Evolutionary conservation across 2,113 vertebrate genomes (phyloP).

Genomic region (Tonatia bakeri): DNA sequence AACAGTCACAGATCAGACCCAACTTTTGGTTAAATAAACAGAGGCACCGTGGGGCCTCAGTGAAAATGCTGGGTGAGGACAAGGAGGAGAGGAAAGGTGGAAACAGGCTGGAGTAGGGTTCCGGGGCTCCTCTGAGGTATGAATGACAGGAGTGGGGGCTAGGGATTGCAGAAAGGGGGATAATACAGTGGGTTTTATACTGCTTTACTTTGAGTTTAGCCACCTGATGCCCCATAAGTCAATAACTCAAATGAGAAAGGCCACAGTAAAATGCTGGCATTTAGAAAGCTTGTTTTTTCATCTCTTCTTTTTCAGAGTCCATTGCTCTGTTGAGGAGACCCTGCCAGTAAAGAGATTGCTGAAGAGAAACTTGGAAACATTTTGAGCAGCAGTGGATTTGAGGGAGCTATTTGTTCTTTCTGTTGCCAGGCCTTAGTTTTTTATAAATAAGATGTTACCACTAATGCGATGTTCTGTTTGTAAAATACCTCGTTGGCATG

Average conservation of each 20-base stretch:
- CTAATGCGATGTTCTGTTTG: not conserved
- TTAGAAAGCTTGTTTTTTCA: not conserved
- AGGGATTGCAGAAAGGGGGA: not conserved
- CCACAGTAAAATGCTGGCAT: not conserved
- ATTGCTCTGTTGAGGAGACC: not conserved
- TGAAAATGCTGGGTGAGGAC: no score
- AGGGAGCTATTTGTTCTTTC: not conserved
- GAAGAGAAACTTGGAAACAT: not conserved
- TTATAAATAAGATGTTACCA: not conserved
- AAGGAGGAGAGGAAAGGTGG: no score
- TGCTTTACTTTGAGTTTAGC: not conserved
- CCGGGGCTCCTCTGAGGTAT: no score
- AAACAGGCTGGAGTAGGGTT: no score
- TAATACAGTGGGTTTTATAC: not conserved
- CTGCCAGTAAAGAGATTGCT: not conserved
- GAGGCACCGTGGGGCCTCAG: not conserved
- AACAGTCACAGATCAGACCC: not conserved
- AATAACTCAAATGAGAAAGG: not conserved
- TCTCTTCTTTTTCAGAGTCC: not conserved
- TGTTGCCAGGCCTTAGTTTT: not conserved
- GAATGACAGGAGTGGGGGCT: rapidly evolving
- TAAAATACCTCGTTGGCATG: not conserved
- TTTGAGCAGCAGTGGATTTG: not conserved
- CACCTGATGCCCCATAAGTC: not conserved
- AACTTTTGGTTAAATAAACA: not conserved